These are phyloP conservation scores for Helostoma temminkii DNA, from an alignment of 2,797 vertebrate species.

Conservation along the genomic window DNA sequence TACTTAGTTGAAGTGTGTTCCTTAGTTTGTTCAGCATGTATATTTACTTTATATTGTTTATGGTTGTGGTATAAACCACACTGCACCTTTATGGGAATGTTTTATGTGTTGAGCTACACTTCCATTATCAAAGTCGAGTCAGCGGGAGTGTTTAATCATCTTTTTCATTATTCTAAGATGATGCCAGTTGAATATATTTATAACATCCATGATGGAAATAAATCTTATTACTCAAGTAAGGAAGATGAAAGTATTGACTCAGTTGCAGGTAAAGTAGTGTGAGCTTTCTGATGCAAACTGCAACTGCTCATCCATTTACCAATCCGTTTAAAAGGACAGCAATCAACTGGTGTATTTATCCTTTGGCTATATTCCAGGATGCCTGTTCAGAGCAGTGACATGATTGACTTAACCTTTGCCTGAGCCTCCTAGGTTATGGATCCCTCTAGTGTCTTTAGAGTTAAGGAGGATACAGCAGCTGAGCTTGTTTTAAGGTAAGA, in stretches of 20 bases:
- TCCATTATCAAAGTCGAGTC: slow-evolving; percentile 54
- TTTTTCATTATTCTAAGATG: slow-evolving; percentile 37
- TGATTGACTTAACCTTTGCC: slow-evolving; percentile 78
- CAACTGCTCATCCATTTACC: slow-evolving; percentile 18
- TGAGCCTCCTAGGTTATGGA: slow-evolving; percentile 28
- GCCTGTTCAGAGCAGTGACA: slow-evolving; percentile 45
- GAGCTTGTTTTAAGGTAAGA: slow-evolving; percentile 41
- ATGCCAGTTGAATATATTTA: slow-evolving; percentile 32
- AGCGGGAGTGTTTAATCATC: slow-evolving; percentile 31
- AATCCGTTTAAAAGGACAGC: slow-evolving; percentile 42
- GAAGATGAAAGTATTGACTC: slow-evolving; percentile 10
- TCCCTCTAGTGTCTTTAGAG: slow-evolving; percentile 58
- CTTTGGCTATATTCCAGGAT: slow-evolving; percentile 57
- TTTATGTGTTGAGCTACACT: slow-evolving; percentile 44
- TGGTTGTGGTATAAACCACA: not conserved
- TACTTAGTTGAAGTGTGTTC: not conserved
- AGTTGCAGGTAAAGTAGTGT: slow-evolving; percentile 7
- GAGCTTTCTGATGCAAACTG: not conserved
- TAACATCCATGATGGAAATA: slow-evolving; percentile 11
- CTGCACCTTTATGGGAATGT: slow-evolving; percentile 44
- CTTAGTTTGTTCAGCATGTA: too few species aligned
- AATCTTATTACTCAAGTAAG: slow-evolving; percentile 8
- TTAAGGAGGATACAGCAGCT: slow-evolving; percentile 20
- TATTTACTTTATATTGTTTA: too few species aligned
- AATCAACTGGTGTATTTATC: slow-evolving; percentile 55